Percentiles rank a stretch among this genome's conserved stretches.
Evolutionary conservation across 37 sponge, comb jelly and placozoan genomes (phyloP).

Genomic region (Halisarca cf. caerulea): DNA sequence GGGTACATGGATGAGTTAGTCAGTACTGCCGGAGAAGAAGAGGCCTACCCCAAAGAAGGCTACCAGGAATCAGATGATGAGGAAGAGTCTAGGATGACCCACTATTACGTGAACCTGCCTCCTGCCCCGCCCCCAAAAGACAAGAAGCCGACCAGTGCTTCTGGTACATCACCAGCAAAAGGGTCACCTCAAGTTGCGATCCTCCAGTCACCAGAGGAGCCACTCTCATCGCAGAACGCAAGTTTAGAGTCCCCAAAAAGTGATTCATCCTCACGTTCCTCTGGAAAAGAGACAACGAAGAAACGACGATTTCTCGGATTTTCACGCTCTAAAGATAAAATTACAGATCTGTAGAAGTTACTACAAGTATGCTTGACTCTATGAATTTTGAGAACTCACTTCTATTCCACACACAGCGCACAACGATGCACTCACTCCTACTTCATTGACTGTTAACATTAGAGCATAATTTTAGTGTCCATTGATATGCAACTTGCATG

Average conservation of each 20-base stretch:
- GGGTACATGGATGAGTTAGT: neutral
- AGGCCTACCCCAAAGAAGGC: neutral
- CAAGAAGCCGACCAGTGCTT: too few relatives aligned
- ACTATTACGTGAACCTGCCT: constrained; percentile 1
- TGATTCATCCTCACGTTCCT: neutral
- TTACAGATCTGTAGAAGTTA: constrained; percentile 7
- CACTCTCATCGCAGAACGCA: neutral
- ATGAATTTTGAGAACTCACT: too few relatives aligned
- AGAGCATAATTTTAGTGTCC: too few relatives aligned
- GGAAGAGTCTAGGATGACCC: neutral
- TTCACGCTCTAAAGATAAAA: neutral
- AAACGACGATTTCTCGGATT: constrained; percentile 3
- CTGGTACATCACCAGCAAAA: neutral
- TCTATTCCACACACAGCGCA: too few relatives aligned
- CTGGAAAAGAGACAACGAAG: neutral
- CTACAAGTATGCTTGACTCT: too few relatives aligned
- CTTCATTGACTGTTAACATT: too few relatives aligned
- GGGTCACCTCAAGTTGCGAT: neutral
- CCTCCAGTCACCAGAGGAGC: neutral
- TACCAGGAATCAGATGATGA: constrained; percentile 8
- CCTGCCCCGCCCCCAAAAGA: neutral
- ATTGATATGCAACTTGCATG: too few relatives aligned
- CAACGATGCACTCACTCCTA: too few relatives aligned
- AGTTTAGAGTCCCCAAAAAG: neutral
- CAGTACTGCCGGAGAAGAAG: constrained; percentile 5